Percentiles rank a stretch among this genome's conserved stretches.
phyloP scores from a whole-genome alignment of 2,113 vertebrate genomes.

The Pogona vitticeps region DNA sequence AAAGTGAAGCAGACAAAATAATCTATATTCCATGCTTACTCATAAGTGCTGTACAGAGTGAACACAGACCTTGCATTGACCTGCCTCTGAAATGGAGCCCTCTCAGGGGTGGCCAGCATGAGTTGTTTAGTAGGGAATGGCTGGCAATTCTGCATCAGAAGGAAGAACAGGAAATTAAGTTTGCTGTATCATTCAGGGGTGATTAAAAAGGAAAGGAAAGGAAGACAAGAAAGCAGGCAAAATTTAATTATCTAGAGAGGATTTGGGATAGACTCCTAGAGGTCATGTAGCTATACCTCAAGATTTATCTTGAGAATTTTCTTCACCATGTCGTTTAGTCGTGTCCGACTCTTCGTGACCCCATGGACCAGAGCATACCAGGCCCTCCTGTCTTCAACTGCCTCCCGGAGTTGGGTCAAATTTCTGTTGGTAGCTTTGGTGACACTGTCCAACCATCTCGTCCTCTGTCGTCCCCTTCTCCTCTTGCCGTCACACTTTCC shows the following conservation, averaged over 20 bases:
- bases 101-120: constrained; percentile 33
- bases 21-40: background rate
- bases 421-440: too few species aligned
- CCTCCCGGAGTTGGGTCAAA: too few species aligned
- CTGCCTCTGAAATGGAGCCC: background rate
- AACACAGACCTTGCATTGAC: background rate
- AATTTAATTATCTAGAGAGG: constrained; percentile 43
- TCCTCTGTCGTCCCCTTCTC: too few species aligned
- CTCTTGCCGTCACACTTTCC: too few species aligned
- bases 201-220: constrained; percentile 3
- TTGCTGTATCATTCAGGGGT: constrained; percentile 46
- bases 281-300: background rate
- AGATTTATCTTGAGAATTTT: rapidly evolving
- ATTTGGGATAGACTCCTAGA: constrained; percentile 23
- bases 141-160: constrained; percentile 4
- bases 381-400: too few species aligned
- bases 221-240: constrained; percentile 1
- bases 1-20: background rate
- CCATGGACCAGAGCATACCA: too few species aligned
- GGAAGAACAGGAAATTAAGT: constrained; percentile 66
- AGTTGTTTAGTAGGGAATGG: constrained; percentile 46
- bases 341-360: too few species aligned
- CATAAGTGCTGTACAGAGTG: background rate
- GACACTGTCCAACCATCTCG: too few species aligned
- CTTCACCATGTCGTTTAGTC: rapidly evolving